Evolutionary conservation across 2,113 vertebrate species (phyloP).

Genomic region (Bolborhynchus lineola): DNA sequence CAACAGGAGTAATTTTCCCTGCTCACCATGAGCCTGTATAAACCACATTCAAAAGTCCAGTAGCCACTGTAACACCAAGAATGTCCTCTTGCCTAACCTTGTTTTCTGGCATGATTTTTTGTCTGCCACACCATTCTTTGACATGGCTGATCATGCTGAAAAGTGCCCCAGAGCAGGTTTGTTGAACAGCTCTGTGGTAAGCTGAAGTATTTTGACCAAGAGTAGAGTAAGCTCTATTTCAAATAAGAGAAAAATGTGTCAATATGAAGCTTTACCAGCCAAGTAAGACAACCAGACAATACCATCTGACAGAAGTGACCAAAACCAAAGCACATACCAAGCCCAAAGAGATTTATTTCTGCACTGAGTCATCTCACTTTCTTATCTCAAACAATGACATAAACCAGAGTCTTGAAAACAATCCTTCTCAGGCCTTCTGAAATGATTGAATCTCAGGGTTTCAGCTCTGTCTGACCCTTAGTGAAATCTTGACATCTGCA

Average conservation of each 20-base stretch:
- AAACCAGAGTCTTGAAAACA: conserved; percentile 9
- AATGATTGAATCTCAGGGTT: conserved; percentile 27
- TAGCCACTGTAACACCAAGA: background rate
- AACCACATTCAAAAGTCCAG: background rate
- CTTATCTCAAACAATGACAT: conserved; percentile 16
- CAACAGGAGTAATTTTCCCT: background rate
- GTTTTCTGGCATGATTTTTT: background rate
- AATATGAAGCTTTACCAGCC: background rate
- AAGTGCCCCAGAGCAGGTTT: background rate
- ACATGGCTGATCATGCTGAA: background rate
- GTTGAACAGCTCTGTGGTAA: background rate
- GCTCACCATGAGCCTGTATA: background rate
- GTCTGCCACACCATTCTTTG: background rate
- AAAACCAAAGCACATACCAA: background rate
- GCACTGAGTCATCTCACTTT: conserved; percentile 28
- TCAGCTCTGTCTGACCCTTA: background rate
- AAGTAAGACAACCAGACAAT: background rate
- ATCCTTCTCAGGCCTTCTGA: conserved; percentile 18
- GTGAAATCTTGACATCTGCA: conserved; percentile 50
- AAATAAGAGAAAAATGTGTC: background rate
- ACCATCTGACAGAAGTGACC: background rate
- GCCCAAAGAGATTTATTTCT: conserved; percentile 8
- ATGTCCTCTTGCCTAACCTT: background rate
- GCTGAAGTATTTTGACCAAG: background rate
- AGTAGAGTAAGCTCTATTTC: background rate